Percentiles rank a stretch among this genome's conserved stretches.
Evolutionary conservation across 1,140 invertebrate genomes (phyloP).

Genomic region (Diorhabda carinulata): DNA sequence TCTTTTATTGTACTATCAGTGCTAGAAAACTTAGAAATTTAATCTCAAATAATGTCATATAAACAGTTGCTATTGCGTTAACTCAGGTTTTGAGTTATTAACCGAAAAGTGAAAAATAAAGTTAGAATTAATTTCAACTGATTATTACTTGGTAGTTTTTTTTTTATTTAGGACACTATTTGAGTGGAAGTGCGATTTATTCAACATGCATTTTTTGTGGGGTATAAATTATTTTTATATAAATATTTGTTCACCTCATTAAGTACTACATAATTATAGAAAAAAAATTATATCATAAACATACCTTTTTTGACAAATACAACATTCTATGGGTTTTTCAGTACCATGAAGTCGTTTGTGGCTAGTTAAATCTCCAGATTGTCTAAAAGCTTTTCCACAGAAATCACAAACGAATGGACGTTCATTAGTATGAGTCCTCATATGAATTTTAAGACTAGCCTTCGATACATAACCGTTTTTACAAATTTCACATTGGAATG

Average conservation of each 20-base stretch:
- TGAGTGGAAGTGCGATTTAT: too few relatives aligned
- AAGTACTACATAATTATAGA: too few relatives aligned
- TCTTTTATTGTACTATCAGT: too few relatives aligned
- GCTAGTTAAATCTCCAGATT: constrained; percentile 46
- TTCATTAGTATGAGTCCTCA: constrained; percentile 59
- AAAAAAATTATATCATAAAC: neutral
- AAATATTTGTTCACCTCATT: too few relatives aligned
- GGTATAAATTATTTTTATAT: too few relatives aligned
- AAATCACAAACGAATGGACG: constrained; percentile 53
- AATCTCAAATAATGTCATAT: neutral
- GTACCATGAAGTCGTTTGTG: constrained; percentile 47
- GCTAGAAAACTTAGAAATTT: too few relatives aligned
- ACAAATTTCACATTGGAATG: constrained; percentile 48
- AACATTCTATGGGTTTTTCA: constrained; percentile 47
- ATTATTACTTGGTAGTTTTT: too few relatives aligned
- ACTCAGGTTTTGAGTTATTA: neutral
- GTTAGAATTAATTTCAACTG: too few relatives aligned
- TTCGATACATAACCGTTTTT: constrained; percentile 49
- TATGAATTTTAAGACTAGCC: constrained; percentile 56
- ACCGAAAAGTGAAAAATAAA: too few relatives aligned
- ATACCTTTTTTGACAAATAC: constrained; percentile 45
- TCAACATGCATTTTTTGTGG: too few relatives aligned
- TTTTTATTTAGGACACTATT: too few relatives aligned
- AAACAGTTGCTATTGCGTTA: neutral
- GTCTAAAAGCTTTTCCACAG: constrained; percentile 50